Conservation (phyloP, 2,888 invertebrate species). For the Brachyopa scutellaris region DNA sequence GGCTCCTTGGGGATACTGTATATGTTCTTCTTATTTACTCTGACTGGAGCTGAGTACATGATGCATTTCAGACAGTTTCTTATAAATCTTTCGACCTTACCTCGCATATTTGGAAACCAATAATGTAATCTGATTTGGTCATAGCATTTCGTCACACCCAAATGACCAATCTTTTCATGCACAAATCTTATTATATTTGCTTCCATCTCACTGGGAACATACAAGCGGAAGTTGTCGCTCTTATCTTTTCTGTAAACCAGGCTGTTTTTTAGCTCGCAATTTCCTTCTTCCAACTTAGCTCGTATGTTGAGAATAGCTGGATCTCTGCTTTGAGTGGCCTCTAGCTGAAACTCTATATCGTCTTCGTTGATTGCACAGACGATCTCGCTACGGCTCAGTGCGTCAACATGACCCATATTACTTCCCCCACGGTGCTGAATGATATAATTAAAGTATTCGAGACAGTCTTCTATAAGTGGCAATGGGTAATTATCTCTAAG, state of each 20-base stretch:
- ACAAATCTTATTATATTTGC: neutral
- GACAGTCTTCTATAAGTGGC: too few species aligned
- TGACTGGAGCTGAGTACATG: conserved; percentile 75
- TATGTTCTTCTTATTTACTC: conserved; percentile 75
- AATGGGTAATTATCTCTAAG: too few species aligned
- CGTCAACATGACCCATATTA: conserved; percentile 30
- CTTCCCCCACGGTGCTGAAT: neutral
- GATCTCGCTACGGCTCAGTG: conserved; percentile 2
- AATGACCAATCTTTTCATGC: neutral
- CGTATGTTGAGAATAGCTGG: neutral
- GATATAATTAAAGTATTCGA: conserved; percentile 14
- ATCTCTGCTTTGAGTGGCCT: conserved; percentile 8
- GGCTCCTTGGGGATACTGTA: conserved; percentile 78
- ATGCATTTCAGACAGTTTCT: conserved; percentile 79
- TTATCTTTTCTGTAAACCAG: too few species aligned
- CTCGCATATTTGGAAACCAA: conserved; percentile 79
- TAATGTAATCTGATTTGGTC: conserved; percentile 71
- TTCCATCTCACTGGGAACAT: conserved; percentile 59
- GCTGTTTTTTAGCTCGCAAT: too few species aligned
- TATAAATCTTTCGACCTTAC: conserved; percentile 78
- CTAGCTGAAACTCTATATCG: neutral
- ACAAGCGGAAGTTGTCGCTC: conserved; percentile 23
- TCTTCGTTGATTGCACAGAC: neutral
- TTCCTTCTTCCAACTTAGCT: neutral
- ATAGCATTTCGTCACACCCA: too few species aligned